Conservation (phyloP, 2,113 vertebrate species). For the Perccottus glenii region DNA sequence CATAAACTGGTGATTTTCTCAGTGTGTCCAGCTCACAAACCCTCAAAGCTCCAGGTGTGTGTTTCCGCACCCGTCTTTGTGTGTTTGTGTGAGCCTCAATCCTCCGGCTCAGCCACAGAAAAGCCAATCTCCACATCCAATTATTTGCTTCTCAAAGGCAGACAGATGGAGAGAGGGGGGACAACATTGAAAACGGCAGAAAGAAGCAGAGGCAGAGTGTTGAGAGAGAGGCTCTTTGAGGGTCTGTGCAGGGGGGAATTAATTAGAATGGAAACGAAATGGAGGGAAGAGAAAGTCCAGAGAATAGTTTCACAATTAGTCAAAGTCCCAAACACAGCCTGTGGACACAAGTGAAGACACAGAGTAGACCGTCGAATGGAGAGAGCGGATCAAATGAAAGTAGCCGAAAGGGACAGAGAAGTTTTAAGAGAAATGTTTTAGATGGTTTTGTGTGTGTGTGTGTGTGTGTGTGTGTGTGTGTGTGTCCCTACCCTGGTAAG, state of each 20-base stretch:
- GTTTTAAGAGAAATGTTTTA: conserved; percentile 37
- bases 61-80: conserved; percentile 23
- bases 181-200: conserved; percentile 36
- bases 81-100: conserved; percentile 41
- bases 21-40: neutral
- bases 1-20: conserved; percentile 3
- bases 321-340: conserved; percentile 64
- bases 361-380: conserved; percentile 27
- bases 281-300: conserved; percentile 53
- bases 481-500: conserved; percentile 58
- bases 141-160: conserved; percentile 76
- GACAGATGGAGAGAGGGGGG: conserved; percentile 65
- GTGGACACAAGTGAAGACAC: conserved; percentile 52
- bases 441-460: conserved; percentile 6
- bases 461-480: neutral
- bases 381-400: conserved; percentile 48
- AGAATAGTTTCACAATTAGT: conserved; percentile 68
- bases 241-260: conserved; percentile 58
- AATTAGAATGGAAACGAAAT: conserved; percentile 69
- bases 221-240: conserved; percentile 57
- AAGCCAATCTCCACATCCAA: conserved; percentile 73
- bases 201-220: conserved; percentile 23
- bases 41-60: conserved; percentile 41
- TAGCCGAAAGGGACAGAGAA: conserved; percentile 52
- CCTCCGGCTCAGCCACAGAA: conserved; percentile 59